phyloP scores from a whole-genome alignment of 2,888 invertebrate genomes.

The Caenorhabditis uteleia region DNA sequence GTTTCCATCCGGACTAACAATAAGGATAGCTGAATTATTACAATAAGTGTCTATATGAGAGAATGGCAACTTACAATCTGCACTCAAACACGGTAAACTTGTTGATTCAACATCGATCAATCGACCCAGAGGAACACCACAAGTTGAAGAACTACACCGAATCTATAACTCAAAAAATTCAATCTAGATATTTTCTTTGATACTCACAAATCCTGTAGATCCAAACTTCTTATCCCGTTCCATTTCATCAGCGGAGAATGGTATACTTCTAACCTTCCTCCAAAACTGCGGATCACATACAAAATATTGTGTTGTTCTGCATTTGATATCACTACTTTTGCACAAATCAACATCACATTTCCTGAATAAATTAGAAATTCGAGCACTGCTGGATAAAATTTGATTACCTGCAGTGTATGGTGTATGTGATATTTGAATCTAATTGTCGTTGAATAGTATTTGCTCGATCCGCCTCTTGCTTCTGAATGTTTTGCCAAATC shows the following conservation, averaged over 20 bases:
- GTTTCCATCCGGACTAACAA: neutral
- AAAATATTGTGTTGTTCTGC: constrained; percentile 20
- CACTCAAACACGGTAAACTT: constrained; percentile 17
- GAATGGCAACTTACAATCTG: constrained; percentile 7
- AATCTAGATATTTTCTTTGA: neutral
- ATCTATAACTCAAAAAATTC: constrained; percentile 10
- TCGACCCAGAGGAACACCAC: constrained; percentile 12
- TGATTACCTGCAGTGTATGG: constrained; percentile 21
- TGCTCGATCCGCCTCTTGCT: constrained; percentile 11
- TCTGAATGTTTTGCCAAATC: constrained; percentile 11
- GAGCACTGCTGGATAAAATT: neutral
- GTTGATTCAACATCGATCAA: constrained; percentile 9
- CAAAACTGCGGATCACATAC: constrained; percentile 35
- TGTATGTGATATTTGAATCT: constrained; percentile 7
- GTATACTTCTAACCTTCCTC: constrained; percentile 9
- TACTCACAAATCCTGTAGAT: constrained; percentile 10
- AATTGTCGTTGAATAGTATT: constrained; percentile 3
- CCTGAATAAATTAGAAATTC: constrained; percentile 3
- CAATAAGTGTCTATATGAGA: neutral
- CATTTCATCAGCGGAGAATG: neutral
- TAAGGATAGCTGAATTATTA: constrained; percentile 16
- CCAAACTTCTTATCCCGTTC: constrained; percentile 1
- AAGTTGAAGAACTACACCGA: constrained; percentile 5
- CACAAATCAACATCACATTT: constrained; percentile 32
- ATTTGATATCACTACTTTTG: constrained; percentile 14